These are phyloP conservation scores for Hypothenemus hampei DNA, from an alignment of 1,140 invertebrate species.

Conservation along the genomic window DNA sequence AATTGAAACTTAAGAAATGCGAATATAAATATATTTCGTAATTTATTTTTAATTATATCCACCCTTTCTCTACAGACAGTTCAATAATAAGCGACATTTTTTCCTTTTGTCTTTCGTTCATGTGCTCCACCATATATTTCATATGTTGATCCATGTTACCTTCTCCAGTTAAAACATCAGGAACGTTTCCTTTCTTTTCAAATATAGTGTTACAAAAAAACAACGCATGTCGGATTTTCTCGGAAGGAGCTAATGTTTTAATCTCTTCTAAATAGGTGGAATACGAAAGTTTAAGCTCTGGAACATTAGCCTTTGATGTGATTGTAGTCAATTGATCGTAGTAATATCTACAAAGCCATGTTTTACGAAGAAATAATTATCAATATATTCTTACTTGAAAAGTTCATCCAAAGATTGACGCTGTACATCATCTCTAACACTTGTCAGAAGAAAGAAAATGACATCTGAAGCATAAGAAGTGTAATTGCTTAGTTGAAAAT, in stretches of 20 bases:
- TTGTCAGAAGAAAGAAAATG: constrained; percentile 54
- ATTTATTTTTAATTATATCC: too few relatives aligned
- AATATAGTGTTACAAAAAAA: constrained; percentile 9
- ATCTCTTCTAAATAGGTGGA: not conserved
- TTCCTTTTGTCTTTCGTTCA: not conserved
- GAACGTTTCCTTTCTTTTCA: not conserved
- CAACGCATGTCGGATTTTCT: not conserved
- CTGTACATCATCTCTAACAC: constrained; percentile 45
- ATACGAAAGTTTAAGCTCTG: constrained; percentile 1
- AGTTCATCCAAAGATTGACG: constrained; percentile 48
- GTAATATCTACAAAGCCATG: not conserved
- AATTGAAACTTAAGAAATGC: too few relatives aligned
- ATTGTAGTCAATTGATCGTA: constrained; percentile 1
- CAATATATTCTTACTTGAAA: constrained; percentile 47
- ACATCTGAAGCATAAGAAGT: constrained; percentile 52
- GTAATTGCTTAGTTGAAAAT: constrained; percentile 57
- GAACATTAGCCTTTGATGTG: not conserved
- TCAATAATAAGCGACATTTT: constrained; percentile 2
- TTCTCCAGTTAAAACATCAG: not conserved
- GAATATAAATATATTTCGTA: too few relatives aligned
- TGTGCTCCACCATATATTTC: not conserved
- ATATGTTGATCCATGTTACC: not conserved
- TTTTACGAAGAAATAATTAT: not conserved
- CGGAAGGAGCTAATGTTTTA: not conserved
- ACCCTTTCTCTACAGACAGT: not conserved